Evolutionary conservation across 30 jellyfish, hydroid and myxozoan genomes (phyloP), one percentile per base, ranked within the genome.

Genomic region (Rhopilema esculentum): DNA sequence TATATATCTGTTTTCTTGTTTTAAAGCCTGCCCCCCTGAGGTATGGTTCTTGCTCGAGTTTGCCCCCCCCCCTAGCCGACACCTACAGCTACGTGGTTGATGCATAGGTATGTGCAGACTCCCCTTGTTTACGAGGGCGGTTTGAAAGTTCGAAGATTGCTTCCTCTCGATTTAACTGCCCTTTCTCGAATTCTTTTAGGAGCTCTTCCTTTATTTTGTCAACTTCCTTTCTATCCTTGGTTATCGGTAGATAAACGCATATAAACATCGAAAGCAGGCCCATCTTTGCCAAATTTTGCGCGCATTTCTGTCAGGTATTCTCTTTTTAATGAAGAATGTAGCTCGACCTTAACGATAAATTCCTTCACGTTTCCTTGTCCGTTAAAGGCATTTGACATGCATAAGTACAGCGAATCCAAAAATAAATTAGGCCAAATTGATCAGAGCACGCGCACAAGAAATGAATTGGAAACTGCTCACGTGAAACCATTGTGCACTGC

Each of bases 81-180:
- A n/a, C n/a, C n/a, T n/a, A n/a, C n/a, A n/a, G n/a, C n/a, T n/a
- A n/a, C n/a, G n/a, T n/a, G n/a, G n/a, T n/a, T n/a, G n/a, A n/a
- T n/a, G n/a, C n/a, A 31, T 81, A 81, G 33, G 91, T 81, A 49
- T 63, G 82, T n/a, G 73, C 85, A 12, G 85, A 65, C 84, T 81
- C 91, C 15, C 91, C 83, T 21, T 21, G 69, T 2, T 81, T 65
- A 27, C 84, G 69, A 8, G n/a, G 65, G 21, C 48, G 84, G 81
- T 6, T 30, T 70, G 4, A 30, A 25, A 12, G 7, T 66, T 17
- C 81, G 24, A 30, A 8, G n/a, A 8, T 19, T 1, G 66, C 27
- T 29, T 17, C 66, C 81, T 29, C 20, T 66, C 18, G 30, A n/a
- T n/a, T n/a, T n/a, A n/a, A n/a, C n/a, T n/a, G n/a, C n/a, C n/a